These are phyloP conservation scores for Pelagia noctiluca DNA, from an alignment of 30 jellyfish, hydroid and myxozoan species.

Conservation along the genomic window DNA sequence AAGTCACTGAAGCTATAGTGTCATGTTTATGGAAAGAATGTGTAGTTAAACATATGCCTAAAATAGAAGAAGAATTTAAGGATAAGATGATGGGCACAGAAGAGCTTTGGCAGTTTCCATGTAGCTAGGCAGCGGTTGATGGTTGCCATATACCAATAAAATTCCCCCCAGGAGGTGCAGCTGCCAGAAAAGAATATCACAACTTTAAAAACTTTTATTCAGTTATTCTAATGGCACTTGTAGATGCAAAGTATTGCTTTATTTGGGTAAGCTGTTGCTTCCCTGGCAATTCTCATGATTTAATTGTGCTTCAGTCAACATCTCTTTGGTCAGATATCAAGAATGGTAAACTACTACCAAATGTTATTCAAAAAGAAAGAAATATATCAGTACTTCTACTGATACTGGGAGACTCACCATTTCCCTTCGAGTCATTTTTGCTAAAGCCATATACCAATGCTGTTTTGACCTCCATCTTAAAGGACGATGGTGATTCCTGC, in stretches of 20 bases:
- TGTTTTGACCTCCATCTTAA: not conserved
- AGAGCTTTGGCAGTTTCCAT: constrained; percentile 76
- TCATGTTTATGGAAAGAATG: constrained; percentile 44
- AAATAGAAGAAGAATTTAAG: constrained; percentile 18
- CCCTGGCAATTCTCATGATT: constrained; percentile 68
- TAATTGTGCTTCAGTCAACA: constrained; percentile 52
- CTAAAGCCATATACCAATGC: constrained; percentile 5
- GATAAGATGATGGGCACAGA: constrained; percentile 47
- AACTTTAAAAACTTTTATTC: constrained; percentile 47
- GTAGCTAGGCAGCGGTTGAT: constrained; percentile 59
- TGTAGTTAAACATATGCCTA: constrained; percentile 31
- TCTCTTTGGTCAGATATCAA: not conserved
- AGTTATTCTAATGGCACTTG: constrained; percentile 49
- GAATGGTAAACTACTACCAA: constrained; percentile 22
- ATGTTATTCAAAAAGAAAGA: not conserved
- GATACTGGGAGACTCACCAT: not conserved
- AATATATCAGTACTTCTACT: no score
- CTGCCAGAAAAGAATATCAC: constrained; percentile 52
- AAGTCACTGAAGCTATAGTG: constrained; percentile 35
- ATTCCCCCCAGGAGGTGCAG: constrained; percentile 67
- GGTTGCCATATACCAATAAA: constrained; percentile 76
- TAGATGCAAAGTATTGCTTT: constrained; percentile 50
- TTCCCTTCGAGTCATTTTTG: not conserved
- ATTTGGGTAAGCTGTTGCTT: constrained; percentile 47
- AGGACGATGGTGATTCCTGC: not conserved